Evolutionary conservation across 2,797 vertebrate genomes (phyloP).

Genomic region (Pangasius krempfi): DNA sequence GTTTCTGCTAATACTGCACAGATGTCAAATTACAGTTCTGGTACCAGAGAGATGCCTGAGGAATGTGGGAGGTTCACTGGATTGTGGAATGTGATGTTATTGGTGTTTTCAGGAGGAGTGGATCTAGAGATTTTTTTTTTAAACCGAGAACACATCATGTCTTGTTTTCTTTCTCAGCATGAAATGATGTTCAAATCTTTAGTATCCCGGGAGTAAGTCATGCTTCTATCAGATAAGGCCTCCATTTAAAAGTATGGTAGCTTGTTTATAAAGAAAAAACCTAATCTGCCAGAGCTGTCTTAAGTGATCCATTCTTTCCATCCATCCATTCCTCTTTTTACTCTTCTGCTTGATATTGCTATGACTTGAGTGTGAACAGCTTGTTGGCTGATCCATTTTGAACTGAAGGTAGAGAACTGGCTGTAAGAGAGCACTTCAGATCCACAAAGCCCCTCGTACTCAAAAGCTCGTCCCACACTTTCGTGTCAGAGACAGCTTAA

Average conservation of each 20-base stretch:
- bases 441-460: slow-evolving; percentile 50
- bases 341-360: slow-evolving; percentile 5
- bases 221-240: slow-evolving; percentile 2
- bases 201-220: not conserved
- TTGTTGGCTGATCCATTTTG: slow-evolving; percentile 22
- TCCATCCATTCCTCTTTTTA: slow-evolving; percentile 9
- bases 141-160: slow-evolving; percentile 26
- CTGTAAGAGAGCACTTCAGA: slow-evolving; percentile 48
- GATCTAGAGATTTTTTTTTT: slow-evolving; percentile 18
- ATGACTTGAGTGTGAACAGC: slow-evolving; percentile 14
- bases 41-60: slow-evolving; percentile 51
- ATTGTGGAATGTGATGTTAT: slow-evolving; percentile 52
- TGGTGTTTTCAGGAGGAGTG: slow-evolving; percentile 55
- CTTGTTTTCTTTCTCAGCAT: slow-evolving; percentile 35
- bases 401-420: slow-evolving; percentile 19
- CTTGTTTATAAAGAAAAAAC: slow-evolving; percentile 6
- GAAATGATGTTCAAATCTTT: slow-evolving; percentile 28
- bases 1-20: slow-evolving; percentile 58
- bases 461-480: slow-evolving; percentile 53
- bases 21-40: slow-evolving; percentile 63
- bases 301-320: not conserved
- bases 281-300: not conserved
- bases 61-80: slow-evolving; percentile 59
- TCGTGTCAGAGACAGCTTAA: slow-evolving; percentile 56
- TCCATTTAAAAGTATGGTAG: not conserved